Evolutionary conservation across 2,113 vertebrate genomes (phyloP).

Genomic region (Lipophrys pholis): DNA sequence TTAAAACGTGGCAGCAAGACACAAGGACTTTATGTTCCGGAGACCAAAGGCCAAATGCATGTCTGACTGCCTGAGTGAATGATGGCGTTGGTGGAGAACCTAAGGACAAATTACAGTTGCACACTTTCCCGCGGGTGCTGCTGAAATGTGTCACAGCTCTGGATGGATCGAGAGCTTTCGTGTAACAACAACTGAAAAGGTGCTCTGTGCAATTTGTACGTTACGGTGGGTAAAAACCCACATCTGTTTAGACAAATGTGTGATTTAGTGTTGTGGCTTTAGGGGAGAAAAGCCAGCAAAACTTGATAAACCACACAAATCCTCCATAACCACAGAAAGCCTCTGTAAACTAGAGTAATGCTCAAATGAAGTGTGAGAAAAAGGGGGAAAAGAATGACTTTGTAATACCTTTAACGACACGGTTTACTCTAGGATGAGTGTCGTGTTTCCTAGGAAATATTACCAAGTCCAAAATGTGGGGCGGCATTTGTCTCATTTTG

Average conservation of each 20-base stretch:
- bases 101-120: neutral
- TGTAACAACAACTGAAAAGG: conserved; percentile 46
- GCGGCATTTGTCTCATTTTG: conserved; percentile 82
- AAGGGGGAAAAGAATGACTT: conserved; percentile 79
- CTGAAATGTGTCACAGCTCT: neutral
- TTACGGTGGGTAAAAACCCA: conserved; percentile 53
- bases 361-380: conserved; percentile 86
- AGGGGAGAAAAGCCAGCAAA: conserved; percentile 76
- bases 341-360: conserved; percentile 76
- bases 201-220: conserved; percentile 30
- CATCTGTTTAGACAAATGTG: conserved; percentile 77
- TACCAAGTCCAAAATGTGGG: conserved; percentile 73
- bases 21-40: neutral
- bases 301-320: conserved; percentile 81
- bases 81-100: conserved; percentile 13
- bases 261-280: conserved; percentile 68
- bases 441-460: conserved; percentile 82
- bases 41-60: neutral
- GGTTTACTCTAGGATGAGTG: conserved; percentile 84
- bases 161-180: conserved; percentile 21
- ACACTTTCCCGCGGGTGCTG: too few relatives aligned
- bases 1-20: conserved; percentile 31
- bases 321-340: conserved; percentile 77
- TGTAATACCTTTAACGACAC: conserved; percentile 81
- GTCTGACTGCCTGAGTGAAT: conserved; percentile 8